Percentiles rank a stretch among this genome's conserved stretches.
Conservation (phyloP, 2,113 vertebrate species). For the Stegostoma tigrinum region DNA sequence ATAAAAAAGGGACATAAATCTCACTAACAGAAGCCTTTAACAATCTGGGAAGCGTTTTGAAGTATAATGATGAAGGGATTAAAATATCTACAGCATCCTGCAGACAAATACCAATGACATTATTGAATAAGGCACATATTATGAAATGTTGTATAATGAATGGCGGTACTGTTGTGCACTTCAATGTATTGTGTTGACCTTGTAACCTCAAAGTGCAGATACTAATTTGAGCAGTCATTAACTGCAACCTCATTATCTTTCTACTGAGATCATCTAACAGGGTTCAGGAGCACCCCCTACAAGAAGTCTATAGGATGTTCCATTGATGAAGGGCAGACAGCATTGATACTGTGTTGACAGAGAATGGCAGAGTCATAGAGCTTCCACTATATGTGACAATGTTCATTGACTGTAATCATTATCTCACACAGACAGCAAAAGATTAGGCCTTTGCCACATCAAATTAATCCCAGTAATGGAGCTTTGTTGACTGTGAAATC, state of each 20-base stretch:
- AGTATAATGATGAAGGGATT: conserved; percentile 15
- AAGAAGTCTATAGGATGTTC: not conserved
- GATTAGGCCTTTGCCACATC: not conserved
- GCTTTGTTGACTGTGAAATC: conserved; percentile 9
- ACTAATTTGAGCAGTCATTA: conserved; percentile 17
- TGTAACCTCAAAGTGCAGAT: conserved; percentile 25
- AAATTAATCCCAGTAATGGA: conserved; percentile 17
- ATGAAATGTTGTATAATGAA: not conserved
- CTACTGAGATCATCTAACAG: conserved; percentile 10
- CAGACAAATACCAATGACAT: conserved; percentile 26
- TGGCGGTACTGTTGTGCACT: not conserved
- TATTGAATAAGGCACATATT: not conserved
- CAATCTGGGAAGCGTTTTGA: not conserved
- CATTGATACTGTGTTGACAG: conserved; percentile 5
- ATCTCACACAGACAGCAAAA: conserved; percentile 2
- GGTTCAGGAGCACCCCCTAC: not conserved
- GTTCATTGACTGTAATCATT: not conserved
- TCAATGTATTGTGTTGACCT: conserved; percentile 13
- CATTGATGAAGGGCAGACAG: conserved; percentile 17
- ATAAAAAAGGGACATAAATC: not conserved
- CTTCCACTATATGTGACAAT: not conserved
- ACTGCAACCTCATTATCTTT: not conserved
- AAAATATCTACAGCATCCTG: not conserved
- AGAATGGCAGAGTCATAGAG: not conserved
- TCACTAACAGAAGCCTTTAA: too few species aligned